These are phyloP conservation scores for Conus canariensis DNA, from an alignment of 2,888 invertebrate genomes.

Conservation along the genomic window DNA sequence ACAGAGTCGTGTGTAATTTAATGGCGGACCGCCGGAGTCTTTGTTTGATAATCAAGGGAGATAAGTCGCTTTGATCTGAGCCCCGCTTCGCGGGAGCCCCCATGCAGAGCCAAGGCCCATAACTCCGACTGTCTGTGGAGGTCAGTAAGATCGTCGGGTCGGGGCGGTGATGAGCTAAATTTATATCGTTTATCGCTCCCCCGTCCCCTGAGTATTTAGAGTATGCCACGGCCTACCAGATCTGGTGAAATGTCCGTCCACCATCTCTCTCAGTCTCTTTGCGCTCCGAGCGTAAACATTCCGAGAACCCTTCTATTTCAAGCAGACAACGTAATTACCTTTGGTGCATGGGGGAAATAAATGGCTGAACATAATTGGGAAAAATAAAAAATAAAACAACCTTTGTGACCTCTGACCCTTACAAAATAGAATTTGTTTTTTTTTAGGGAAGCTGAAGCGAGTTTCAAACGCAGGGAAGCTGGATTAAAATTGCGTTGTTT, in stretches of 20 bases:
- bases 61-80: conserved; percentile 38
- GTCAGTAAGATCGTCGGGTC: not conserved
- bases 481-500: no score
- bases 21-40: conserved; percentile 33
- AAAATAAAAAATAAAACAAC: no score
- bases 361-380: no score
- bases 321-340: no score
- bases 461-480: no score
- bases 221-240: not conserved
- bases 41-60: conserved; percentile 47
- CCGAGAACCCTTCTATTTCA: no score
- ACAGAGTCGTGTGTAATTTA: not conserved
- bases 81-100: not conserved
- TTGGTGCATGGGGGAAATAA: no score
- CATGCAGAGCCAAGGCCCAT: conserved; percentile 5
- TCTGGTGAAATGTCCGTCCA: not conserved
- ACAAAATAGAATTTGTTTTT: no score
- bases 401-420: no score
- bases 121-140: not conserved
- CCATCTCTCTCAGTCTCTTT: no score
- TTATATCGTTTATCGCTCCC: not conserved
- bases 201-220: not conserved
- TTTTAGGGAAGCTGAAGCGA: no score
- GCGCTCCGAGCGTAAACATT: no score
- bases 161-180: not conserved